phyloP scores from a whole-genome alignment of 2,888 invertebrate species.

The Neuroscelio doddi region DNA sequence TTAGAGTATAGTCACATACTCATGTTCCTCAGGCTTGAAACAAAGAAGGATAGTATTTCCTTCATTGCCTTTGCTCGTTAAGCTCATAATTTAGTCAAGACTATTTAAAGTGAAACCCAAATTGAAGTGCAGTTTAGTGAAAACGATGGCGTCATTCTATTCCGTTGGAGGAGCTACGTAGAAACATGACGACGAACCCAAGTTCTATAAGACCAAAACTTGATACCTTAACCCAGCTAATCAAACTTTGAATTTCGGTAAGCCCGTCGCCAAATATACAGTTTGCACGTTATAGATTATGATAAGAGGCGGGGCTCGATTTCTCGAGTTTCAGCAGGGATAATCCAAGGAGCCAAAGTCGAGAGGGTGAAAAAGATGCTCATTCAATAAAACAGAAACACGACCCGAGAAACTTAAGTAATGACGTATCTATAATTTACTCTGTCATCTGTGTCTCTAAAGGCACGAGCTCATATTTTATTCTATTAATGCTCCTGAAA shows the following conservation, averaged over 20 bases:
- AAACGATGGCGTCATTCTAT: constrained; percentile 46
- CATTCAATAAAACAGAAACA: constrained; percentile 40
- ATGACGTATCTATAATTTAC: constrained; percentile 10
- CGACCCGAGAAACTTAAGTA: constrained; percentile 16
- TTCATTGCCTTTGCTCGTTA: constrained; percentile 37
- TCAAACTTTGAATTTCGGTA: constrained; percentile 69
- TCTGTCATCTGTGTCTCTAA: too few relatives aligned
- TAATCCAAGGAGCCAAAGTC: constrained; percentile 48
- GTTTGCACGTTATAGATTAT: constrained; percentile 61
- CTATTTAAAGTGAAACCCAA: constrained; percentile 31
- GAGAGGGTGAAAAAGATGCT: constrained; percentile 30
- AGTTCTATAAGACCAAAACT: constrained; percentile 57
- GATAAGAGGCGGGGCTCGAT: constrained; percentile 51
- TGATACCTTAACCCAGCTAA: constrained; percentile 68
- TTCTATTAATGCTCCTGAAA: neutral
- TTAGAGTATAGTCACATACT: too few relatives aligned
- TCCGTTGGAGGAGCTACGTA: constrained; percentile 34
- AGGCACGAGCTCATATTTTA: too few relatives aligned
- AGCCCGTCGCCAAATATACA: constrained; percentile 66
- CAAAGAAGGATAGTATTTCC: neutral
- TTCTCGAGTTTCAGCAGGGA: constrained; percentile 51
- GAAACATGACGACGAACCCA: constrained; percentile 45
- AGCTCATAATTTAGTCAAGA: constrained; percentile 46
- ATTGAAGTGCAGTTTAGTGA: constrained; percentile 41
- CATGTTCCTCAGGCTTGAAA: constrained; percentile 1